A percentile compares a stretch with the other conserved stretches of the same genome.
These are phyloP conservation scores for Leucopsar rothschildi DNA, from an alignment of 2,113 vertebrate species.

Conservation along the genomic window DNA sequence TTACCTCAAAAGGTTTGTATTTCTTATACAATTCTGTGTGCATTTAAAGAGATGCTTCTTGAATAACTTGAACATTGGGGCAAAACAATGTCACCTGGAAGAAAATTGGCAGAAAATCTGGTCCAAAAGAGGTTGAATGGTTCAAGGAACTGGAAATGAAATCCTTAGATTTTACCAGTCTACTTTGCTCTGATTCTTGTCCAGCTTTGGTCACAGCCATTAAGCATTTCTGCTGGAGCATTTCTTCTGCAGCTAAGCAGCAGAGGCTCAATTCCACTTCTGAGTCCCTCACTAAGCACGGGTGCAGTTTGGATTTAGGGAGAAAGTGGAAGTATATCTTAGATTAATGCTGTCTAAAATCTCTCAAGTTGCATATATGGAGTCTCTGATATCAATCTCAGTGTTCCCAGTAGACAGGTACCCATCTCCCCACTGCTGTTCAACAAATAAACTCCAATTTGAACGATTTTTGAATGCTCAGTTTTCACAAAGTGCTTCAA, in stretches of 20 bases:
- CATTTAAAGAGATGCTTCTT: neutral
- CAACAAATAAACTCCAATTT: neutral
- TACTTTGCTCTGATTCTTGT: neutral
- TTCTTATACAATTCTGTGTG: neutral
- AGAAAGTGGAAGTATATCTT: neutral
- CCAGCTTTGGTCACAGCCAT: neutral
- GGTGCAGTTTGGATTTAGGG: neutral
- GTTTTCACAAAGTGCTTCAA: neutral
- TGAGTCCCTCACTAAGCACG: accelerated
- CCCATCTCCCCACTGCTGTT: neutral
- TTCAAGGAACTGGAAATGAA: neutral
- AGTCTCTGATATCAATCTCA: neutral
- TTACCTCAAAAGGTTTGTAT: neutral
- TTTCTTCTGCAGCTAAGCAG: neutral
- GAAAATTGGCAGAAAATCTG: neutral
- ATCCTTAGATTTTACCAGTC: neutral
- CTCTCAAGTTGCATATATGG: neutral
- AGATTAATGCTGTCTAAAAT: neutral
- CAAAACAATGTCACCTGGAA: neutral
- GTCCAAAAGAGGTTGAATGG: neutral
- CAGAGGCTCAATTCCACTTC: neutral
- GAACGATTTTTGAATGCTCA: neutral
- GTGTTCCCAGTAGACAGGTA: neutral
- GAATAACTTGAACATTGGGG: neutral
- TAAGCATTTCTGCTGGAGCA: neutral